Conservation (phyloP, 2,113 vertebrate species). For the Herpetotheres cachinnans region DNA sequence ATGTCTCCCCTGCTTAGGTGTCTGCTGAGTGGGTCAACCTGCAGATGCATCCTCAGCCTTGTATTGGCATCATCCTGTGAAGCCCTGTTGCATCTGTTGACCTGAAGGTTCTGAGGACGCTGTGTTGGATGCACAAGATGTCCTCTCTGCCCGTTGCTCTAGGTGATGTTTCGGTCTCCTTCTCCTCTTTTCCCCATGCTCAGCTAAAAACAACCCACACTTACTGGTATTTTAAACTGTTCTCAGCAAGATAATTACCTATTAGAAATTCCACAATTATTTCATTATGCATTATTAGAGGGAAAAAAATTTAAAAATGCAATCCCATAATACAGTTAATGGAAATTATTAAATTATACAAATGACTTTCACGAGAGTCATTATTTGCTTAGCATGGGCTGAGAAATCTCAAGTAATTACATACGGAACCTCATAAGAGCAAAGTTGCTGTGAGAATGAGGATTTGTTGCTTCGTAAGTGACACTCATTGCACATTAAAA, state of each 20-base stretch:
- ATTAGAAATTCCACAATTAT: slow-evolving; percentile 21
- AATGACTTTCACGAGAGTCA: slow-evolving; percentile 26
- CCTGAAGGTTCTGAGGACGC: neutral
- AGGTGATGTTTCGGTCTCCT: neutral
- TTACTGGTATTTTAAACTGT: neutral
- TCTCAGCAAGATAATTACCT: slow-evolving; percentile 32
- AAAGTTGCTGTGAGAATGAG: neutral
- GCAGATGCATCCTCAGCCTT: fast-evolving
- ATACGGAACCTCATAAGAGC: neutral
- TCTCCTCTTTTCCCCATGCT: neutral
- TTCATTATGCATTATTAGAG: slow-evolving; percentile 42
- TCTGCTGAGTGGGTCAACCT: no score
- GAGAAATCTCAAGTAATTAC: slow-evolving; percentile 32
- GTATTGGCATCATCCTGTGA: neutral
- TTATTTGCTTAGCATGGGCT: slow-evolving; percentile 28
- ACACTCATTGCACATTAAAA: neutral
- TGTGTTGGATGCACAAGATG: neutral
- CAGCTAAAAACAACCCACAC: neutral
- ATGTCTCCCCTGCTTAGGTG: neutral
- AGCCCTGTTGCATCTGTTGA: neutral
- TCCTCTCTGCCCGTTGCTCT: neutral
- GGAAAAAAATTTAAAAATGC: neutral
- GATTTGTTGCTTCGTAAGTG: neutral
- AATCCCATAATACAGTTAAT: slow-evolving; percentile 2
- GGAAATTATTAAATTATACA: slow-evolving; percentile 23